Base-by-base conservation (phyloP, 37 sponge, comb jelly and placozoan genomes). In the Cladorhizidae sp. region DNA sequence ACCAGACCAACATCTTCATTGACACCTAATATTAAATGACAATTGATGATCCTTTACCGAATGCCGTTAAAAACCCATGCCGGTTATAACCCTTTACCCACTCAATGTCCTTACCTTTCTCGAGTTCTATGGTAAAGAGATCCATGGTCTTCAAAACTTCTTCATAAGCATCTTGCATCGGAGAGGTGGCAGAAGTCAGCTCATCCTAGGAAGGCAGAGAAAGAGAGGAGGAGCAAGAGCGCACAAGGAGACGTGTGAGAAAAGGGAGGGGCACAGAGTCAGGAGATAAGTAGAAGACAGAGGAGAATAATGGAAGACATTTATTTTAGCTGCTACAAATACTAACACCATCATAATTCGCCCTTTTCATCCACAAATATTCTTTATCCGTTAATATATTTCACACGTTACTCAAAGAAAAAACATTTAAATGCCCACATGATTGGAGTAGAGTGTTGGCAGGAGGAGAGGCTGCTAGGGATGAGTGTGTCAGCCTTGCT, bases 41-140 rank as follows among this genome's bases (percentile, higher is more conserved):
- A 18, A 64, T 0, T 64, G 28, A 67, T 45, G 32, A 78, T 31
- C 67, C 37, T 18, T 11, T 56, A 74, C 21, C 45, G 31, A 40
- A 2, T 45, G 2, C 21, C 35, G 31, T 29, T 12, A 22, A 32
- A 26, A 57, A 7, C 22, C 20, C 52, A 7, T 26, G 8, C 38
- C 38, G 40, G 28, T 2, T 26, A 1, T 51, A 15, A 52, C 54
- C 54, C 54, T 52, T n/a, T n/a, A n/a, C n/a, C n/a, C n/a, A n/a
- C n/a, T n/a, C n/a, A n/a, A n/a, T n/a, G n/a, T n/a, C n/a, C 63
- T 40, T 37, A 84, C 77, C 84, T 84, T 57, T 75, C 22, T 3
- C 2, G 0, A 84, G 76, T 33, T 84, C 77, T 11, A 84, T 33
- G 28, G 84, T 76, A 45, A 84, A 76, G 32, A 75, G 17, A 23